Percentiles rank a stretch among this genome's conserved stretches.
phyloP scores from a whole-genome alignment of 2,888 invertebrate species.

The Brachynemurus nebulosus region DNA sequence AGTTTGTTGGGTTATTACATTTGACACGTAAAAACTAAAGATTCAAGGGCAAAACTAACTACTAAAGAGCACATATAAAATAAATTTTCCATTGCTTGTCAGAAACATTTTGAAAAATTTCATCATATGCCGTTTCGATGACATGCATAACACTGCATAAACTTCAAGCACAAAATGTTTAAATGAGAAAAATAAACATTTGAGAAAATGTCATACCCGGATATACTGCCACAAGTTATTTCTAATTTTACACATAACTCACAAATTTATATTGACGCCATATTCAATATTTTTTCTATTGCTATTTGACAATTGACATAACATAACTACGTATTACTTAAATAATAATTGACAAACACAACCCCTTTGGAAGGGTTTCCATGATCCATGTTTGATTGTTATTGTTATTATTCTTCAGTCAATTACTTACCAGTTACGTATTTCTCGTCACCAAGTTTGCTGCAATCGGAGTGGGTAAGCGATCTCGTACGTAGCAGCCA shows the following conservation, averaged over 20 bases:
- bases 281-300: conserved; percentile 33
- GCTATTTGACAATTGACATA: conserved; percentile 3
- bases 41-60: no score
- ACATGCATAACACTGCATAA: conserved; percentile 6
- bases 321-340: not conserved
- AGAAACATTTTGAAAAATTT: no score
- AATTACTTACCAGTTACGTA: conserved; percentile 85
- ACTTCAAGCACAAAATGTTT: not conserved
- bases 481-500: conserved; percentile 86
- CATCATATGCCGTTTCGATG: no score
- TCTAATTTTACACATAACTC: conserved; percentile 29
- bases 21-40: no score
- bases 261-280: conserved; percentile 32
- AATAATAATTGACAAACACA: conserved; percentile 2
- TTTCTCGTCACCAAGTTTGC: conserved; percentile 90
- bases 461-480: conserved; percentile 88
- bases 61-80: no score
- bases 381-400: conserved; percentile 39
- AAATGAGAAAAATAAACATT: conserved; percentile 3
- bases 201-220: conserved; percentile 7
- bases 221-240: conserved; percentile 6
- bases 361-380: conserved; percentile 19
- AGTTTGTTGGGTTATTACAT: no score
- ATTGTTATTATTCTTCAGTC: conserved; percentile 47
- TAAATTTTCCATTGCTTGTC: no score